Conservation (phyloP, 2,888 invertebrate genomes). For the Mythimna lalbum region DNA sequence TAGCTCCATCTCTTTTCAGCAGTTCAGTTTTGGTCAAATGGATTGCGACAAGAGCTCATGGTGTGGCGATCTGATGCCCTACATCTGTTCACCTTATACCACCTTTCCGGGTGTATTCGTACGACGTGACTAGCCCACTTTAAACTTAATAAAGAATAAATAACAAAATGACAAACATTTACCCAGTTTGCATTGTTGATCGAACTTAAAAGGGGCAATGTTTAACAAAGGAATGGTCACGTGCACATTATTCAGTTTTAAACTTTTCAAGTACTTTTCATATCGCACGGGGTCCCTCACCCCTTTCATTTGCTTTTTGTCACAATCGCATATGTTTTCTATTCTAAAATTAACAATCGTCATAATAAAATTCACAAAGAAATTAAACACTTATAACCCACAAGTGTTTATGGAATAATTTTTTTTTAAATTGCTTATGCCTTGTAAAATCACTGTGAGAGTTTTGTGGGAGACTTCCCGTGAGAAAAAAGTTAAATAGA, state of each 20-base stretch:
- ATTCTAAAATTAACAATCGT: slow-evolving; percentile 77
- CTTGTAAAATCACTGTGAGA: slow-evolving; percentile 34
- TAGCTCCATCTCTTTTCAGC: too few relatives aligned
- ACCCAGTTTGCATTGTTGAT: slow-evolving; percentile 48
- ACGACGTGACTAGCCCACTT: neutral
- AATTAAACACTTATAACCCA: slow-evolving; percentile 75
- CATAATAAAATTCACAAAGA: slow-evolving; percentile 67
- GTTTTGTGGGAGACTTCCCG: slow-evolving; percentile 8
- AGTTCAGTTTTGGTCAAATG: too few relatives aligned
- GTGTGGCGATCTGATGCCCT: too few relatives aligned
- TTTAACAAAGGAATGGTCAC: slow-evolving; percentile 75
- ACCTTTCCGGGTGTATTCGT: too few relatives aligned
- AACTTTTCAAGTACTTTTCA: slow-evolving; percentile 79
- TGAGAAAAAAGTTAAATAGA: slow-evolving; percentile 26
- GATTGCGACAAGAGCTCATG: too few relatives aligned
- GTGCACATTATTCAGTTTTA: slow-evolving; percentile 77
- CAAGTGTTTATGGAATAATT: slow-evolving; percentile 70
- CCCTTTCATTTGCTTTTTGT: slow-evolving; percentile 68
- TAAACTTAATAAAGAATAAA: slow-evolving; percentile 38
- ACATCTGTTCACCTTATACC: too few relatives aligned
- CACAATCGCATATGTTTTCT: slow-evolving; percentile 80
- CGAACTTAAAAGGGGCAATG: slow-evolving; percentile 47
- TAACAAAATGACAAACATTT: slow-evolving; percentile 70
- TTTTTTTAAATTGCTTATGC: slow-evolving; percentile 64
- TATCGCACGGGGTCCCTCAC: slow-evolving; percentile 56